These are phyloP conservation scores for Odontophorus gujanensis DNA, from an alignment of 2,113 vertebrate species.

Conservation along the genomic window DNA sequence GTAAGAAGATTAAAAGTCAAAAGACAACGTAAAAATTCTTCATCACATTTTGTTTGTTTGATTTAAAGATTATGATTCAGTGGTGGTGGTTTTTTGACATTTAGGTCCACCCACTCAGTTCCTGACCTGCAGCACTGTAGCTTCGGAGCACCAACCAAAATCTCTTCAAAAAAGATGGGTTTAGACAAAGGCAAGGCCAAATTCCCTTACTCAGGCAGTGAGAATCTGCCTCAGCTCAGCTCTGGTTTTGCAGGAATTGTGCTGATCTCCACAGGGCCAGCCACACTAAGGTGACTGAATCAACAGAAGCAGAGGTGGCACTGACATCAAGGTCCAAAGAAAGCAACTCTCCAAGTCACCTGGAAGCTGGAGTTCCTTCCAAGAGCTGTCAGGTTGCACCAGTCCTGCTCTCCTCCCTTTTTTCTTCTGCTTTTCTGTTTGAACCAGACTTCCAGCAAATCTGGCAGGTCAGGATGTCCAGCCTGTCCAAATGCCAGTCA, in stretches of 20 bases:
- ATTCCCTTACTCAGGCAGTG: not conserved
- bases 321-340: not conserved
- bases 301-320: not conserved
- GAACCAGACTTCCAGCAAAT: not conserved
- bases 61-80: not conserved
- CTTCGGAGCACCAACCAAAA: not conserved
- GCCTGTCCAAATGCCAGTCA: not conserved
- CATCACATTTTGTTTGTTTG: not conserved
- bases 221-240: not conserved
- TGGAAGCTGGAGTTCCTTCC: not conserved
- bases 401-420: not conserved
- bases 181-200: not conserved
- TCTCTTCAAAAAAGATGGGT: not conserved
- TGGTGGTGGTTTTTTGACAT: not conserved
- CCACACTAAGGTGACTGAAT: too few species aligned
- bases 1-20: slow-evolving; percentile 30
- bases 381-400: not conserved
- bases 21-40: not conserved
- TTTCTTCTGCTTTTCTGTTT: not conserved
- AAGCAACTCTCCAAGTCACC: not conserved
- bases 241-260: not conserved
- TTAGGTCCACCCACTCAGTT: not conserved
- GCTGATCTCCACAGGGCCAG: not conserved
- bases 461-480: not conserved
- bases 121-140: not conserved